Evolutionary conservation across 1,140 invertebrate species (phyloP).

Genomic region (Eriocheir sinensis): DNA sequence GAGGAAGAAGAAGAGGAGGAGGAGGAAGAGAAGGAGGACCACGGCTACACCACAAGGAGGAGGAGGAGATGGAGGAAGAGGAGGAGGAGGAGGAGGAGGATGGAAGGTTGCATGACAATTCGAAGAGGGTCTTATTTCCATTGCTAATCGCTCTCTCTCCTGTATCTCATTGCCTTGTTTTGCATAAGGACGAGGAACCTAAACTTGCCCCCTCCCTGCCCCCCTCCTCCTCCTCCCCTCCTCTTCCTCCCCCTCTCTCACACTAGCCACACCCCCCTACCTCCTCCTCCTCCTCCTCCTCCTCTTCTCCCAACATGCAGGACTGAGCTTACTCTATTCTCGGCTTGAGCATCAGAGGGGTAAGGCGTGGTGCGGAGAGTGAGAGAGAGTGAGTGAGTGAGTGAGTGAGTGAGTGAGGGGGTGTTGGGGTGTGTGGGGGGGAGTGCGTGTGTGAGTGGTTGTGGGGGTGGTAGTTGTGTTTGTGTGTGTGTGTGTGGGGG

Average conservation of each 20-base stretch:
- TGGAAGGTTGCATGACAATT: constrained; percentile 76
- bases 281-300: constrained; percentile 32
- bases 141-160: constrained; percentile 77
- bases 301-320: constrained; percentile 33
- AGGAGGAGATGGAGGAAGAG: neutral
- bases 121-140: constrained; percentile 77
- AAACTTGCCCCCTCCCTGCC: constrained; percentile 18
- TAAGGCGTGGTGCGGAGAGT: neutral
- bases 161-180: constrained; percentile 79
- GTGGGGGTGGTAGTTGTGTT: neutral
- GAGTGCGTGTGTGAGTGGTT: too few relatives aligned
- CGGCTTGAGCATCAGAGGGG: constrained; percentile 14
- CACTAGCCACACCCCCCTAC: neutral
- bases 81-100: neutral
- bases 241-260: constrained; percentile 32
- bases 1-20: constrained; percentile 65
- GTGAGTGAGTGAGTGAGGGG: neutral
- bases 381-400: neutral
- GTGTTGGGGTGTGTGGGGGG: neutral
- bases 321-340: neutral
- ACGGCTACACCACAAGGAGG: too few relatives aligned
- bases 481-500: neutral
- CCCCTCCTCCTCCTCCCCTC: constrained; percentile 27
- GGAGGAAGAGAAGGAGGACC: too few relatives aligned
- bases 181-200: constrained; percentile 78